Evolutionary conservation across 2,113 vertebrate genomes (phyloP).

Genomic region (Thamnophis sirtalis): DNA sequence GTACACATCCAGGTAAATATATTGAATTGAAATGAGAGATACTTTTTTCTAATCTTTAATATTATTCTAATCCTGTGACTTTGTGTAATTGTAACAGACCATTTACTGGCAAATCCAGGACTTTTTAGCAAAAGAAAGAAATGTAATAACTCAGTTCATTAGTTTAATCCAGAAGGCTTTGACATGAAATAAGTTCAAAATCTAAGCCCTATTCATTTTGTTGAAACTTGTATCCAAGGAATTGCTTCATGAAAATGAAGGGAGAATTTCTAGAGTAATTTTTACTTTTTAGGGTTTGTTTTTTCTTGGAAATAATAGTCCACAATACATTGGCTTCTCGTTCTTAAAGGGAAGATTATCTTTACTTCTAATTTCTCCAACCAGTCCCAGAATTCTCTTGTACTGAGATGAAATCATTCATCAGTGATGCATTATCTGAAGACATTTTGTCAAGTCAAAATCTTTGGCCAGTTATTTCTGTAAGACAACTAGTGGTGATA

Average conservation of each 20-base stretch:
- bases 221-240: neutral
- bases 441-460: neutral
- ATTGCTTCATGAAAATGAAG: neutral
- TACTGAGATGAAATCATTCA: neutral
- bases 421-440: neutral
- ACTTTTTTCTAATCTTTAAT: neutral
- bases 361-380: neutral
- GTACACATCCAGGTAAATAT: neutral
- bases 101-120: neutral
- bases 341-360: neutral
- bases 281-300: neutral
- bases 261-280: neutral
- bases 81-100: neutral
- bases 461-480: neutral
- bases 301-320: neutral
- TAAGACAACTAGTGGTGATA: neutral
- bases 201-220: neutral
- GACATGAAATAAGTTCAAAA: neutral
- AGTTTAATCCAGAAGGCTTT: neutral
- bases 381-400: neutral
- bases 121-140: neutral
- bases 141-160: neutral
- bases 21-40: neutral
- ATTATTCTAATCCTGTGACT: neutral
- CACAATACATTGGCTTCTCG: neutral